phyloP scores from a whole-genome alignment of 2,888 invertebrate genomes.

The Yponomeuta cagnagella region DNA sequence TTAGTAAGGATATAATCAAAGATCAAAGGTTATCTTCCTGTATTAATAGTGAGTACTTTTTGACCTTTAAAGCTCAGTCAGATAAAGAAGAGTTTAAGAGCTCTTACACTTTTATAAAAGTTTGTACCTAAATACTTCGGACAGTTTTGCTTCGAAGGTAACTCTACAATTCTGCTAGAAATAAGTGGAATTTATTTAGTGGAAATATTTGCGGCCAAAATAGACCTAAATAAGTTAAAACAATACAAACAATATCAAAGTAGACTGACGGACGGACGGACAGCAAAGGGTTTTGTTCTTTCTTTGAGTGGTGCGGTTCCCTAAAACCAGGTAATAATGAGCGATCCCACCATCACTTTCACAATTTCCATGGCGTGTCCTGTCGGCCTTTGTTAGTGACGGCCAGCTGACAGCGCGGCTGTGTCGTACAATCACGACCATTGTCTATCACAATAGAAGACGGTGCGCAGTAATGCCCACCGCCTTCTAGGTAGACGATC shows the following conservation, averaged over 20 bases:
- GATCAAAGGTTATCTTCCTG: not conserved
- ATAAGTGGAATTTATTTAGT: no score
- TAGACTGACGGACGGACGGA: no score
- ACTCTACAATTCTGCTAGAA: no score
- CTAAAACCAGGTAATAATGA: not conserved
- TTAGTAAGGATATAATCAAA: not conserved
- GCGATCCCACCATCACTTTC: conserved; percentile 2
- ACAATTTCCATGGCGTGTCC: conserved; percentile 9
- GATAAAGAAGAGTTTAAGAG: no score
- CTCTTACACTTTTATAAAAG: no score
- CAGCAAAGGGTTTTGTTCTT: no score
- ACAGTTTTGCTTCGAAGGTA: no score
- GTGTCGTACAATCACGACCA: conserved; percentile 22
- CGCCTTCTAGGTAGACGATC: not conserved
- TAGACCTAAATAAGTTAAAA: no score
- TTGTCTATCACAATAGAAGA: conserved; percentile 47
- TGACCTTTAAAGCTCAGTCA: no score
- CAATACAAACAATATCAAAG: no score
- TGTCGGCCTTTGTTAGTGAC: conserved; percentile 19
- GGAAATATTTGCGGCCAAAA: no score
- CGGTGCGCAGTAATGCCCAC: conserved; percentile 2
- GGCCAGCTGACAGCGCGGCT: conserved; percentile 25
- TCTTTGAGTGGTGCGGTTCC: not conserved
- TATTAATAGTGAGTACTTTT: not conserved
- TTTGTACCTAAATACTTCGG: no score